Percentiles rank a stretch among this genome's conserved stretches.
These are phyloP conservation scores for Corvus cornix DNA, from an alignment of 2,113 vertebrate genomes.

Conservation along the genomic window DNA sequence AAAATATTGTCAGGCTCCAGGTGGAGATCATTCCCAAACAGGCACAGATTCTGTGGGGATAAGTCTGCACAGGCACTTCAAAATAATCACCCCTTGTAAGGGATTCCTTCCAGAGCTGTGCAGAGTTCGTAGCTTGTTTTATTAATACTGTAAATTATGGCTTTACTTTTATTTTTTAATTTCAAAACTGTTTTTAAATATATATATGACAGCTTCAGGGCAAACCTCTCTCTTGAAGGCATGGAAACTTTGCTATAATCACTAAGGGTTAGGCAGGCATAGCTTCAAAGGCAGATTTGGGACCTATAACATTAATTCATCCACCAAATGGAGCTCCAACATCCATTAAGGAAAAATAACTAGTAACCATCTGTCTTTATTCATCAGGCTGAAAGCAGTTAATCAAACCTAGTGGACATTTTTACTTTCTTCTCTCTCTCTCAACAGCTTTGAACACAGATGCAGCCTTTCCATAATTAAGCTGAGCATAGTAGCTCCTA, in stretches of 20 bases:
- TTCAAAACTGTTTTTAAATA: conserved; percentile 21
- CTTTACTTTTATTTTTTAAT: neutral
- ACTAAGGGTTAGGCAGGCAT: neutral
- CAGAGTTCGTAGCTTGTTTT: neutral
- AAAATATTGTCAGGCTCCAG: neutral
- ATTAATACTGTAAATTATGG: conserved; percentile 17
- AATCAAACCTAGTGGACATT: conserved; percentile 69
- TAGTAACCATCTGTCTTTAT: conserved; percentile 67
- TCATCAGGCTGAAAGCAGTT: conserved; percentile 60
- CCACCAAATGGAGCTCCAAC: conserved; percentile 42
- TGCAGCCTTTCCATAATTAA: conserved; percentile 71
- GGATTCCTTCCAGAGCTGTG: neutral
- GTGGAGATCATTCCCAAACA: neutral
- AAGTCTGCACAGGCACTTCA: neutral
- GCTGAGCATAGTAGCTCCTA: conserved; percentile 37
- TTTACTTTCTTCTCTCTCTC: conserved; percentile 65
- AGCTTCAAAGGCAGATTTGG: conserved; percentile 54
- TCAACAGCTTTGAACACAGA: conserved; percentile 72
- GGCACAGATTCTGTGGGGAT: neutral
- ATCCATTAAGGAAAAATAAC: conserved; percentile 64
- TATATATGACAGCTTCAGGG: neutral
- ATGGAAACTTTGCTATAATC: neutral
- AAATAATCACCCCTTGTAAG: neutral
- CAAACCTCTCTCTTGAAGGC: neutral
- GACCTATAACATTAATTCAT: conserved; percentile 56